phyloP scores from a whole-genome alignment of 2,797 vertebrate species.

The Hemitrygon akajei region DNA sequence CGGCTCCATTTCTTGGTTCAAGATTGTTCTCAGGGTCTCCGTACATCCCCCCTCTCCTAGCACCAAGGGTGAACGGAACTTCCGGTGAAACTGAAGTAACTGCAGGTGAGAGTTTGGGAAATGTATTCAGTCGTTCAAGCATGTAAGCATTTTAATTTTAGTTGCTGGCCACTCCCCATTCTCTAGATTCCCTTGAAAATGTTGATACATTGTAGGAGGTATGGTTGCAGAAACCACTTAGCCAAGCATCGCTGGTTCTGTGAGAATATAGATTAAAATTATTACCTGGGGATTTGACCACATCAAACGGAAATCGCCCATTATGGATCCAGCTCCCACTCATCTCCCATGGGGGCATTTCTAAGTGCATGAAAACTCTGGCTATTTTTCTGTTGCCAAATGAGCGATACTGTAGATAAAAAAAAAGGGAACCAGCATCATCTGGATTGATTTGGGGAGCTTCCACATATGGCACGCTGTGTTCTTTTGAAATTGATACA shows the following conservation, averaged over 20 bases:
- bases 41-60: constrained; percentile 49
- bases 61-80: constrained; percentile 48
- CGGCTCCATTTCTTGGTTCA: constrained; percentile 51
- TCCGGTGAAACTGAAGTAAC: constrained; percentile 50
- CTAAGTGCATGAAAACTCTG: not conserved
- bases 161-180: not conserved
- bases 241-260: too few relatives aligned
- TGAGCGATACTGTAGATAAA: not conserved
- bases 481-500: not conserved
- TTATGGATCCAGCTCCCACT: not conserved
- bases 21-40: constrained; percentile 55
- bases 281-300: not conserved
- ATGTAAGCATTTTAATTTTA: not conserved
- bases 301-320: not conserved
- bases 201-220: not conserved
- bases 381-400: not conserved
- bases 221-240: not conserved
- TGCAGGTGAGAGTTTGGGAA: constrained; percentile 49
- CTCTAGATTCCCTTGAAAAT: not conserved
- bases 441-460: not conserved
- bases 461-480: too few relatives aligned
- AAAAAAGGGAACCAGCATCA: not conserved
- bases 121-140: not conserved
- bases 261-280: not conserved
- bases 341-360: not conserved